A percentile compares a stretch with the other conserved stretches of the same genome.
These are phyloP conservation scores for Hippocampus guttulatus DNA, from an alignment of 2,113 vertebrate species.

Conservation along the genomic window DNA sequence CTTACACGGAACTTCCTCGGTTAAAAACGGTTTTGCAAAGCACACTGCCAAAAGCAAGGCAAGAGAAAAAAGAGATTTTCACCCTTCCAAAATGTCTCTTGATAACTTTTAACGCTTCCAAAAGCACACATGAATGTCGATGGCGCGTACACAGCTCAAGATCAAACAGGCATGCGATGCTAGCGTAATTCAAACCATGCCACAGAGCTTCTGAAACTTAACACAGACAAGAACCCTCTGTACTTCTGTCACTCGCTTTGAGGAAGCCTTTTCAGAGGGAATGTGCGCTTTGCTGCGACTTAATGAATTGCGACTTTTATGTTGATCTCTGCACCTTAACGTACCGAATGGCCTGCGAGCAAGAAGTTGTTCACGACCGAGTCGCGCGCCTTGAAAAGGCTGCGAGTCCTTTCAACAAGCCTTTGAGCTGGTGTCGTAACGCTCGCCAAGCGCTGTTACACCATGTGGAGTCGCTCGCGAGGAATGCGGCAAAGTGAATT, in stretches of 20 bases:
- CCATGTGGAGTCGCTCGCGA: not conserved
- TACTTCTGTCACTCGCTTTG: constrained; percentile 4
- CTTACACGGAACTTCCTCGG: not conserved
- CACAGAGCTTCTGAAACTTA: not conserved
- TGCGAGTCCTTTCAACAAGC: not conserved
- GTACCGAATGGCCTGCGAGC: not conserved
- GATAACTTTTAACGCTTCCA: not conserved
- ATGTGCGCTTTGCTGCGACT: not conserved
- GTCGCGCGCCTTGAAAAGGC: not conserved
- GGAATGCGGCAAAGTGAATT: constrained; percentile 5
- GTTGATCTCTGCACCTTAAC: constrained; percentile 10
- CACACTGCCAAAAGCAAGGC: not conserved
- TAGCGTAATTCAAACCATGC: not conserved
- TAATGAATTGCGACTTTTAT: constrained; percentile 3
- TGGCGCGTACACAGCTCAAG: not conserved
- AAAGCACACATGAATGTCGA: constrained; percentile 1
- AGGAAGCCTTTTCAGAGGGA: not conserved
- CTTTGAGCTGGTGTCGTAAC: not conserved
- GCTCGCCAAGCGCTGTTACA: not conserved
- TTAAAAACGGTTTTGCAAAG: not conserved
- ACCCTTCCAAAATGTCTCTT: not conserved
- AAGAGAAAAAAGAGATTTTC: not conserved
- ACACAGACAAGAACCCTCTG: constrained; percentile 1
- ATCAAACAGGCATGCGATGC: not conserved
- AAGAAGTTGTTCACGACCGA: constrained; percentile 2